Evolutionary conservation across 2,113 vertebrate species (phyloP), one percentile per base, ranked within the genome.

Genomic region (Phrynocephalus versicolor): DNA sequence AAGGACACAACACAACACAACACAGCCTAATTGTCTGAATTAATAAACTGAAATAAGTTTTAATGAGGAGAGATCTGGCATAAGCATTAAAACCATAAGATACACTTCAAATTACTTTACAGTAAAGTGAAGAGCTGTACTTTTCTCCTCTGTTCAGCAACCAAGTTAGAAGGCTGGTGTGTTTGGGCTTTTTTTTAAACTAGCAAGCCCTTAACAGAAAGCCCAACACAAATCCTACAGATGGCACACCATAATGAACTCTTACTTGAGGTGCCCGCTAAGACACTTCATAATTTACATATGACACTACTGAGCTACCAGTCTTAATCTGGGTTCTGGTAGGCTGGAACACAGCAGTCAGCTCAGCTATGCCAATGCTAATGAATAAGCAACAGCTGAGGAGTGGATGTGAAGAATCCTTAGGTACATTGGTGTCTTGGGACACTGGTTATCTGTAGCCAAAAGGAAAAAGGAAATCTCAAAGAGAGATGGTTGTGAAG

Each of bases 121-220:
- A 57, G 14, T 41, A 37, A 80, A 51, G 57, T 82, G 87, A n/a
- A n/a, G n/a, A n/a, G n/a, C n/a, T n/a, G 88, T 67, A 1, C 0
- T 33, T 84, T 90, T 67, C 39, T 89, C 88, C 84, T 90, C 37
- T 41, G 90, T 84, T 73, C 85, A 51, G 45, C 45, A 51, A 51
- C 45, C 45, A 10, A 10, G 45, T 51, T n/a, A n/a, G n/a, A n/a
- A n/a, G n/a, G 45, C 45, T 51, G 45, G 45, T 51, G 10, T 51
- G 45, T 51, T 51, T 51, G 45, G 45, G 10, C 69, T 51, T 10
- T 88, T 19, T 77, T 87, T 58, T 33, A 62, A 69, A 91, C 80
- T 27, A 89, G 81, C n/a, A 83, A 86, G 37, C 58, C 45, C 81
- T n/a, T 79, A 82, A 84, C 65, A 3, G 3, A 84, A 88, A 90